Evolutionary conservation across 1,140 invertebrate species (phyloP).

Genomic region (Drosophila tsacasi): DNA sequence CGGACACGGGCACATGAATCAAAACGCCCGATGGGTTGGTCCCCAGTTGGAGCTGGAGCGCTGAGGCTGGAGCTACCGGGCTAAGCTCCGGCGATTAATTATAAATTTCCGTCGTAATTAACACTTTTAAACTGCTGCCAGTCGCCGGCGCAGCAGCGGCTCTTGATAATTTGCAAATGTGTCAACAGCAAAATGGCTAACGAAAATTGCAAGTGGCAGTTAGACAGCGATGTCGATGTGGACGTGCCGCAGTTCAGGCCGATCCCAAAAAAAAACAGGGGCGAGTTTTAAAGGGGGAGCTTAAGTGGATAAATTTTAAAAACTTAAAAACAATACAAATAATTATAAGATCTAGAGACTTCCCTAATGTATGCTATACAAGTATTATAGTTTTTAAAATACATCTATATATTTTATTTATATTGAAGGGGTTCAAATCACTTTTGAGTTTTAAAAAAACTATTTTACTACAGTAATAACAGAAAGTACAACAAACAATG

Average conservation of each 20-base stretch:
- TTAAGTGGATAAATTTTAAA: not conserved
- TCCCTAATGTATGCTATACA: too few species aligned
- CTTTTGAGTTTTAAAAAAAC: too few species aligned
- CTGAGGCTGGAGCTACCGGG: constrained; percentile 29
- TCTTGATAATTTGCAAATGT: constrained; percentile 81
- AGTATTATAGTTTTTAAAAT: too few species aligned
- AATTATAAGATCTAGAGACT: too few species aligned
- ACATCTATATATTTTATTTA: too few species aligned
- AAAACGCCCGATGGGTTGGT: constrained; percentile 46
- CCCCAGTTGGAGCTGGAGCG: constrained; percentile 7
- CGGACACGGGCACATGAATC: constrained; percentile 65
- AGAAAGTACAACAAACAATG: too few species aligned
- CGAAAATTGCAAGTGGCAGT: constrained; percentile 81
- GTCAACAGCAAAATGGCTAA: constrained; percentile 80
- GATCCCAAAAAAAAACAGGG: constrained; percentile 15
- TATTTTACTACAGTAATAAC: too few species aligned
- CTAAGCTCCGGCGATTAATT: constrained; percentile 69
- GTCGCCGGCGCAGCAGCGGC: constrained; percentile 38
- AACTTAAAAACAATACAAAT: too few species aligned
- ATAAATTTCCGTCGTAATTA: constrained; percentile 84
- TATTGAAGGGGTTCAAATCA: too few species aligned
- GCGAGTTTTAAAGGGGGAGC: not conserved
- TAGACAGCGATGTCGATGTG: constrained; percentile 51
- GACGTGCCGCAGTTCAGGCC: constrained; percentile 28
- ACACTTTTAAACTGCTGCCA: constrained; percentile 74